Conservation (phyloP, 23 tunicate species). For the Ascidia mentula region DNA sequence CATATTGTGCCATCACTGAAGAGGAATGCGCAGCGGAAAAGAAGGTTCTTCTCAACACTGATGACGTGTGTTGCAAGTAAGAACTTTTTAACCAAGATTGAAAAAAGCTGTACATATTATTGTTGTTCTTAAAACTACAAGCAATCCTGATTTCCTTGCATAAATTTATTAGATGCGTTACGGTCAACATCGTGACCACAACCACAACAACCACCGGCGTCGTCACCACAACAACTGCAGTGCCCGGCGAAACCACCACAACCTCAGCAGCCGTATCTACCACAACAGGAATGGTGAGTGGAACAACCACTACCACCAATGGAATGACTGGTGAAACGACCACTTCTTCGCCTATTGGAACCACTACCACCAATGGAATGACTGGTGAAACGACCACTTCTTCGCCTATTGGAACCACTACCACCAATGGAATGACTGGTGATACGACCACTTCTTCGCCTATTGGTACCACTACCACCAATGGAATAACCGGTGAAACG, state of each 20-base stretch:
- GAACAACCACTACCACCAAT: conserved; percentile 39
- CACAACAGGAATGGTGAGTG: conserved; percentile 25
- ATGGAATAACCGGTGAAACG: conserved; percentile 8
- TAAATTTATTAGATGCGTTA: conserved; percentile 14
- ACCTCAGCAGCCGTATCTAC: conserved; percentile 27
- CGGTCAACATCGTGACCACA: conserved; percentile 4
- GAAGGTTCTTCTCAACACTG: conserved; percentile 33
- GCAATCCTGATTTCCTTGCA: too few relatives aligned
- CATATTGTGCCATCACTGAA: conserved; percentile 71
- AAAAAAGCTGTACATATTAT: not conserved
- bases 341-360: not conserved
- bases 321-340: conserved; percentile 19
- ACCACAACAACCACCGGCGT: conserved; percentile 18
- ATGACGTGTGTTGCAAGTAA: conserved; percentile 88
- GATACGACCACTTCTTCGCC: conserved; percentile 19
- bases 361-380: conserved; percentile 21
- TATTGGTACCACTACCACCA: conserved; percentile 23
- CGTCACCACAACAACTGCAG: conserved; percentile 28
- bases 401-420: conserved; percentile 34
- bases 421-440: conserved; percentile 23
- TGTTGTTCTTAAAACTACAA: not conserved
- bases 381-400: conserved; percentile 14
- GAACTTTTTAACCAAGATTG: not conserved
- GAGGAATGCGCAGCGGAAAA: conserved; percentile 51
- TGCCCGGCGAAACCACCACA: conserved; percentile 31